Evolutionary conservation across 2,797 vertebrate species (phyloP).

Genomic region (Pseudomugil tenellus): DNA sequence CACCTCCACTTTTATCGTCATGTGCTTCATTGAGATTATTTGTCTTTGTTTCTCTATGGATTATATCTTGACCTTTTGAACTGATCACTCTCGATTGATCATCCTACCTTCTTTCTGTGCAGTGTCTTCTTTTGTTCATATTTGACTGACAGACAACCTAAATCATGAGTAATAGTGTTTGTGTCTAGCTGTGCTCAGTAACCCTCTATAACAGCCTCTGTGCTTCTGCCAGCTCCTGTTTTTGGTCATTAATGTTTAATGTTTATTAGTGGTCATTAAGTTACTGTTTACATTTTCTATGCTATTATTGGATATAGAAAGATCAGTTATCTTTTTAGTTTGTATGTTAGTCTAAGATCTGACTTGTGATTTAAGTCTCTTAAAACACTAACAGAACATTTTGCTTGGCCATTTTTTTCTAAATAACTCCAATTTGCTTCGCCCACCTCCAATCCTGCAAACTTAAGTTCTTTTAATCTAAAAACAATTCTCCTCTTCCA

Average conservation of each 20-base stretch:
- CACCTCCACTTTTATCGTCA: constrained; percentile 34
- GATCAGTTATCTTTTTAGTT: not conserved
- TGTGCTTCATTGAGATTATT: constrained; percentile 38
- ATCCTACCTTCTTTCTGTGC: constrained; percentile 29
- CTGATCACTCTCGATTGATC: constrained; percentile 33
- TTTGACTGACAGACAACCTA: constrained; percentile 18
- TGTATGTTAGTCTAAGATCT: not conserved
- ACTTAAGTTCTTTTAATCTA: constrained; percentile 24
- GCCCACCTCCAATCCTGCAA: constrained; percentile 23
- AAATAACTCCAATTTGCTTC: constrained; percentile 38
- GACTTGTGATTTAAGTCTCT: constrained; percentile 12
- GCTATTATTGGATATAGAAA: not conserved
- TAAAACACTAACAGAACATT: constrained; percentile 47
- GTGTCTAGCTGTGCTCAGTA: not conserved
- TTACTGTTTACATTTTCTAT: not conserved
- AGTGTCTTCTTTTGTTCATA: constrained; percentile 35
- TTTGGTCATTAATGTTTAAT: not conserved
- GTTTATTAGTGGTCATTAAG: no score
- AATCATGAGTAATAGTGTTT: constrained; percentile 5
- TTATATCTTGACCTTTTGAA: constrained; percentile 38
- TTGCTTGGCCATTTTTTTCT: constrained; percentile 33
- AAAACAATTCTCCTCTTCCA: constrained; percentile 17
- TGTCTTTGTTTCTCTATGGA: constrained; percentile 26
- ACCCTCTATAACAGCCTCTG: constrained; percentile 7
- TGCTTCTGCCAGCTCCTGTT: not conserved